These are phyloP conservation scores for Corythornis cristatus DNA, from an alignment of 2,113 vertebrate species.

Conservation along the genomic window DNA sequence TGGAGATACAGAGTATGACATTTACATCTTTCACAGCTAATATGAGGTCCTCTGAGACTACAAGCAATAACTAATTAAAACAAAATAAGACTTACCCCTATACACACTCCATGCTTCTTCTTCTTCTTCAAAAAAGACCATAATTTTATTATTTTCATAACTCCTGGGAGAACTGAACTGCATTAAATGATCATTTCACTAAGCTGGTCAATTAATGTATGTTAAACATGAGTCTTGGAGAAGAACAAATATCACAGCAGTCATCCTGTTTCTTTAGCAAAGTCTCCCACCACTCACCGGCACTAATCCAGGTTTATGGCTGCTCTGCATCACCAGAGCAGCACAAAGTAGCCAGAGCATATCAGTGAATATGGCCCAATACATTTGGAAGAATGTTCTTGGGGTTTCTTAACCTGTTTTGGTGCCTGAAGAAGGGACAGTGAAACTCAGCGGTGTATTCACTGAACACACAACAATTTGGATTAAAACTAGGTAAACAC, in stretches of 20 bases:
- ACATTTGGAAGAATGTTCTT: neutral
- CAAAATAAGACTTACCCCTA: neutral
- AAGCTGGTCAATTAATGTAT: neutral
- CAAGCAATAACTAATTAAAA: neutral
- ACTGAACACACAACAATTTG: neutral
- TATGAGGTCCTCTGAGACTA: neutral
- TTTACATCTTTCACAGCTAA: neutral
- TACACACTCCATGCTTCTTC: neutral
- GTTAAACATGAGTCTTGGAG: neutral
- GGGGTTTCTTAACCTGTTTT: constrained; percentile 36
- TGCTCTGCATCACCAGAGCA: neutral
- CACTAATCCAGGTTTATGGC: constrained; percentile 24
- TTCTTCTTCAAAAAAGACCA: neutral
- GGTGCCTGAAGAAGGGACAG: neutral
- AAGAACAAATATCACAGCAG: neutral
- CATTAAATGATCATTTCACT: neutral
- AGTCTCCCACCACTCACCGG: neutral
- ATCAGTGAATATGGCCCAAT: neutral
- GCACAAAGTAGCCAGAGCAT: neutral
- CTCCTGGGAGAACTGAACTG: neutral
- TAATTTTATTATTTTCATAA: neutral
- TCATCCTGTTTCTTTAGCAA: neutral
- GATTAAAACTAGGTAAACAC: neutral
- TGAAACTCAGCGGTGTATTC: neutral
- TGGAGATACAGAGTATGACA: neutral